phyloP scores from a whole-genome alignment of 2,797 vertebrate species.

The Ispidina picta region DNA sequence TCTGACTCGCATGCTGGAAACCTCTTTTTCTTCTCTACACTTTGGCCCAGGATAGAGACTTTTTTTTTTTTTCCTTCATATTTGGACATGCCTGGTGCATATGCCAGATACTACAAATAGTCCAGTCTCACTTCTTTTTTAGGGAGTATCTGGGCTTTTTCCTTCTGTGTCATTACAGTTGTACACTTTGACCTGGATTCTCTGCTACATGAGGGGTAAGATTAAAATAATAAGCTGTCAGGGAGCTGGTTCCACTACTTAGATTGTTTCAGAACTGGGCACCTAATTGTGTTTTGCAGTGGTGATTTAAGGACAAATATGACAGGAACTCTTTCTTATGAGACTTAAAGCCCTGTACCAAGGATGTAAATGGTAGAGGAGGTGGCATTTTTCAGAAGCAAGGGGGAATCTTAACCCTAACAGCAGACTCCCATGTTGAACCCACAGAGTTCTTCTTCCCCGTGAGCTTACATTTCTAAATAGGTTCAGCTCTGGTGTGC shows the following conservation, averaged over 20 bases:
- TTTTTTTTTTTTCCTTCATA: background rate
- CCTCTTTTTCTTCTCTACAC: background rate
- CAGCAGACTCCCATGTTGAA: background rate
- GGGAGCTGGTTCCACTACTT: background rate
- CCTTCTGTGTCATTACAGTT: background rate
- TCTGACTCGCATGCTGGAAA: background rate
- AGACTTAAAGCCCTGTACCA: background rate
- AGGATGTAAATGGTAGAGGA: background rate
- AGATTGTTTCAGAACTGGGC: background rate
- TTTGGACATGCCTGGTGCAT: background rate
- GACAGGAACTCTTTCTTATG: background rate
- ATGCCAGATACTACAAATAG: conserved; percentile 20
- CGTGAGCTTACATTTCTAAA: background rate
- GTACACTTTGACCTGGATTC: background rate
- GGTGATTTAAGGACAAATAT: background rate
- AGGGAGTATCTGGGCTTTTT: background rate
- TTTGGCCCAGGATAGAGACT: background rate
- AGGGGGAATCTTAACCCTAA: background rate
- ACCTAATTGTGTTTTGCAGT: background rate
- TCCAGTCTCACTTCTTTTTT: background rate
- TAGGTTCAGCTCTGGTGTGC: background rate
- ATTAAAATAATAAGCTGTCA: background rate
- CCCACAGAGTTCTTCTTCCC: background rate
- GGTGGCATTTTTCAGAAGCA: background rate
- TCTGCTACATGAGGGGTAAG: background rate